Evolutionary conservation across 2,113 vertebrate genomes (phyloP).

Genomic region (Chrysemys picta): DNA sequence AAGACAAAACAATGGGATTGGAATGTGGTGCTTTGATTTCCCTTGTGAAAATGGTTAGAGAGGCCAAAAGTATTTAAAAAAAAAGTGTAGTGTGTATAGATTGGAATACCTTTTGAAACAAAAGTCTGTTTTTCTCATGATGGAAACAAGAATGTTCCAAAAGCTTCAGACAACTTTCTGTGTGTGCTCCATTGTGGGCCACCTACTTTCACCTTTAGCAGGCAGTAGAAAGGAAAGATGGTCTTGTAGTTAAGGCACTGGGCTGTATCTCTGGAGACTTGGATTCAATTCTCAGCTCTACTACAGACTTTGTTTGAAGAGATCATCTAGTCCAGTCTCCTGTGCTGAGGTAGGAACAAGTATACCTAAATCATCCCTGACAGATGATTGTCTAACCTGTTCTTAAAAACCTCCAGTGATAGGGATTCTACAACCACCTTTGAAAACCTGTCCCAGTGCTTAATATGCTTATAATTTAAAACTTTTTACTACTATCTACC

Average conservation of each 20-base stretch:
- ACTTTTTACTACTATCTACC: too few relatives aligned
- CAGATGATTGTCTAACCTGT: neutral
- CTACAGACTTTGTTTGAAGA: neutral
- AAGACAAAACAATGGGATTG: too few relatives aligned
- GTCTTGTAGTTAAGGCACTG: accelerated
- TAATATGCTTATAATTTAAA: too few relatives aligned
- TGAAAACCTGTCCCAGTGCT: too few relatives aligned
- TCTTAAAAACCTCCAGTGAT: neutral
- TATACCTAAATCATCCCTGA: neutral
- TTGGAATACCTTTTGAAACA: neutral
- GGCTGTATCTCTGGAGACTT: neutral
- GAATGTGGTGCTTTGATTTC: neutral
- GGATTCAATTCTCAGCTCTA: neutral
- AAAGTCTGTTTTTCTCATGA: neutral
- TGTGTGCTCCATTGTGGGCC: neutral
- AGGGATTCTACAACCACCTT: neutral
- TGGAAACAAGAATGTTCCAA: neutral
- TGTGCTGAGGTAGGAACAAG: neutral
- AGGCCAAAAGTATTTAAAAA: neutral
- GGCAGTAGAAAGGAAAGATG: accelerated
- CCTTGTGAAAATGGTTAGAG: neutral
- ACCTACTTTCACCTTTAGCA: neutral
- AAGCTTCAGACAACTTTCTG: neutral
- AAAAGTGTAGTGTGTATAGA: neutral
- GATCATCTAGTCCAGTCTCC: neutral